Evolutionary conservation across 1,140 invertebrate species (phyloP).

Genomic region (Thaumetopoea pityocampa): DNA sequence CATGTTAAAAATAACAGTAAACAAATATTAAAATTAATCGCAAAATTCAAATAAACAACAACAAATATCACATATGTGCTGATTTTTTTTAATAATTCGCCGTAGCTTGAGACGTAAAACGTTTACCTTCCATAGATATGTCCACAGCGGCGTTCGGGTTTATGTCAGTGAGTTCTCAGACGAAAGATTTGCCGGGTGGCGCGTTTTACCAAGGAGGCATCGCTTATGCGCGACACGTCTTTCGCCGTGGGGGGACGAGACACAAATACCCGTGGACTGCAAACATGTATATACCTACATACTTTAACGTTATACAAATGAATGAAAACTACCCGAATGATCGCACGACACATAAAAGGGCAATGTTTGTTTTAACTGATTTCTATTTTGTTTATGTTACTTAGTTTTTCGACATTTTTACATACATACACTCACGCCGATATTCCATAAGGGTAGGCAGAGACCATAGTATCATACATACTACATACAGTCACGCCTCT

Average conservation of each 20-base stretch:
- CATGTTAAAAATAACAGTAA: too few relatives aligned
- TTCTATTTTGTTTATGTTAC: too few relatives aligned
- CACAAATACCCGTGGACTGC: conserved; percentile 54
- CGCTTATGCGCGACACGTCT: conserved; percentile 56
- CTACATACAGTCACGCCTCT: too few relatives aligned
- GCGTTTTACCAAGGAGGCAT: conserved; percentile 19
- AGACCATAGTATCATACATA: too few relatives aligned
- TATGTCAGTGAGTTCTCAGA: conserved; percentile 26
- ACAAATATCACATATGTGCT: neutral
- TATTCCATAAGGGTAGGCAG: too few relatives aligned
- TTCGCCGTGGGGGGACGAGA: conserved; percentile 42
- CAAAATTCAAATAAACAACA: neutral
- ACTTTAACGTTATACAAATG: conserved; percentile 54
- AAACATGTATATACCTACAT: conserved; percentile 59
- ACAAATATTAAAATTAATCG: too few relatives aligned
- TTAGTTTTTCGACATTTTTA: too few relatives aligned
- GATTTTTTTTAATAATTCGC: neutral
- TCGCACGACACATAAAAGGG: conserved; percentile 25
- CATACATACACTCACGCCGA: too few relatives aligned
- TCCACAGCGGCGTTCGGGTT: conserved; percentile 15
- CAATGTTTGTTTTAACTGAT: too few relatives aligned
- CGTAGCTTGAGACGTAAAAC: conserved; percentile 4
- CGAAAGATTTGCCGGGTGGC: conserved; percentile 15
- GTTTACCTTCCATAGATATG: conserved; percentile 13
- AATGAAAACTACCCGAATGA: conserved; percentile 46